A percentile compares a stretch with the other conserved stretches of the same genome.
Evolutionary conservation across 2,797 vertebrate genomes (phyloP).

Genomic region (Cyprinella venusta): DNA sequence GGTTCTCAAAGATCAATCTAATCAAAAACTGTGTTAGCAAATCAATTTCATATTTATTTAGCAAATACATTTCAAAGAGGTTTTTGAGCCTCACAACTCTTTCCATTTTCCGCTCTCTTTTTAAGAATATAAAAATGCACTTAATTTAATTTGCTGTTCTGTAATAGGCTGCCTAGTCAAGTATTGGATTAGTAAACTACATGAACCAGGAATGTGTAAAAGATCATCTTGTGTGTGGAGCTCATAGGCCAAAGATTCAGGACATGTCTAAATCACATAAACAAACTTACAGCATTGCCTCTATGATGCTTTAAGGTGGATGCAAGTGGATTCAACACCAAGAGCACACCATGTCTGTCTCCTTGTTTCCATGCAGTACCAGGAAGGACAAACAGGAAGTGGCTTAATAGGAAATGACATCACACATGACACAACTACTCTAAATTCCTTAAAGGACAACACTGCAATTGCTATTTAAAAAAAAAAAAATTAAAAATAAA

Average conservation of each 20-base stretch:
- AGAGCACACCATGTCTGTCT: no score
- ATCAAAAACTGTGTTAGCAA: neutral
- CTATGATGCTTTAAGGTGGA: no score
- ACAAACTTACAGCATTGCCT: no score
- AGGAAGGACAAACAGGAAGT: no score
- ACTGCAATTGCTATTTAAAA: neutral
- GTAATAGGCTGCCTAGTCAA: constrained; percentile 45
- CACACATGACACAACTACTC: no score
- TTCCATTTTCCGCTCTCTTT: constrained; percentile 8
- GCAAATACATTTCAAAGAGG: neutral
- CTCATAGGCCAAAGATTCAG: neutral
- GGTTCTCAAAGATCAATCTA: neutral
- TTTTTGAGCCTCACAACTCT: neutral
- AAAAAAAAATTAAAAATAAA: no score
- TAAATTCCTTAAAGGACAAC: no score
- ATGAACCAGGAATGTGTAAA: constrained; percentile 21
- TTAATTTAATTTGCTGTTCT: constrained; percentile 39
- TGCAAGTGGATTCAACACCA: no score
- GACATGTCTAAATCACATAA: neutral
- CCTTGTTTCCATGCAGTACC: no score
- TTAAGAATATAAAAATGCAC: constrained; percentile 30
- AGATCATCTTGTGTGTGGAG: neutral
- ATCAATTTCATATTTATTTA: neutral
- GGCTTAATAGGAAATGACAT: no score
- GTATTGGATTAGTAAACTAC: constrained; percentile 52